Evolutionary conservation across 2,888 invertebrate species (phyloP).

Genomic region (Sepiola atlantica): DNA sequence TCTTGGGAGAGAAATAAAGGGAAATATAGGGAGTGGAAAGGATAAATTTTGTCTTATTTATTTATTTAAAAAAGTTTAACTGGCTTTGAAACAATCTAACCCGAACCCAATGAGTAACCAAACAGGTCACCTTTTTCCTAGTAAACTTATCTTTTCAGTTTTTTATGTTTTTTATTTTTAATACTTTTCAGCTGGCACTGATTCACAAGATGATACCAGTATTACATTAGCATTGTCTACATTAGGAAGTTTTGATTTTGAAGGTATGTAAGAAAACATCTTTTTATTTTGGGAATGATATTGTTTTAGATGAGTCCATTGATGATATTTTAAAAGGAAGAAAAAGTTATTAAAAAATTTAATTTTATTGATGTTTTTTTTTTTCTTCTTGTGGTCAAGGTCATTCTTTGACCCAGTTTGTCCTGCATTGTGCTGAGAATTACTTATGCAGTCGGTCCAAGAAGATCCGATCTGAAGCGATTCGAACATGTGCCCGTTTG

Average conservation of each 20-base stretch:
- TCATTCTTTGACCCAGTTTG: constrained; percentile 92
- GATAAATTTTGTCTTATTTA: too few species aligned
- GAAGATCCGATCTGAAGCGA: constrained; percentile 93
- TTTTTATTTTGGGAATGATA: not conserved
- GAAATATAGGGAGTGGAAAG: too few species aligned
- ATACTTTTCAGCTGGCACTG: constrained; percentile 51
- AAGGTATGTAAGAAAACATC: constrained; percentile 76
- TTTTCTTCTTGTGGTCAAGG: constrained; percentile 73
- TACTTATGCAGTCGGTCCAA: constrained; percentile 92
- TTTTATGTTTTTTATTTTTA: not conserved
- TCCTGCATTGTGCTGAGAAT: constrained; percentile 92
- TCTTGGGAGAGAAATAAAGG: too few species aligned
- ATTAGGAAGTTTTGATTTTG: constrained; percentile 90
- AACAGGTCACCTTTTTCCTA: too few species aligned
- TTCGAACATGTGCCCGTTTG: constrained; percentile 92
- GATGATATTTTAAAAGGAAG: not conserved
- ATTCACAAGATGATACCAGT: constrained; percentile 82
- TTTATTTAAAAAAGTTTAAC: too few species aligned
- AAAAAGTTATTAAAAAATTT: not conserved
- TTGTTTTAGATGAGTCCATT: too few species aligned
- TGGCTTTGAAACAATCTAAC: too few species aligned
- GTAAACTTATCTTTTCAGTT: too few species aligned
- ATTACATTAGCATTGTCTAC: constrained; percentile 94
- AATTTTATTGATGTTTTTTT: not conserved
- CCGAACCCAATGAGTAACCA: too few species aligned